phyloP scores from a whole-genome alignment of 2,888 invertebrate genomes.

The Hirtodrosophila cameraria region DNA sequence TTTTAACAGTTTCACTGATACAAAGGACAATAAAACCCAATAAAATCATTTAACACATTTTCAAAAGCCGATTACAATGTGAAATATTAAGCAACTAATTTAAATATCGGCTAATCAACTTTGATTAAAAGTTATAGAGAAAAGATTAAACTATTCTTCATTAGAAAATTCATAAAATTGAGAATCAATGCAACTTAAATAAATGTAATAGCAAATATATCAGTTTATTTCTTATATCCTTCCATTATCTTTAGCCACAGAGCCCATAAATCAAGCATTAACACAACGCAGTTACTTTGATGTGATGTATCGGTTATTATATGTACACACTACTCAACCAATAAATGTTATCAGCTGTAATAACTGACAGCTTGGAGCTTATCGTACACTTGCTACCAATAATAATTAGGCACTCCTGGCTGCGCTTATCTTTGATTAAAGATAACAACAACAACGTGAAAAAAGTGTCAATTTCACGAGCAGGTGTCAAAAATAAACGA shows the following conservation, averaged over 20 bases:
- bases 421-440: slow-evolving; percentile 54
- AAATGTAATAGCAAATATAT: no score
- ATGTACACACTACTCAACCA: slow-evolving; percentile 7
- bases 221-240: background rate
- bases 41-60: no score
- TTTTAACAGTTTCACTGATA: no score
- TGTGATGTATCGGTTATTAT: slow-evolving; percentile 10
- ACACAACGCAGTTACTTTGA: slow-evolving; percentile 3
- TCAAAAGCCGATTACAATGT: no score
- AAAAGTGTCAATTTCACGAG: slow-evolving; percentile 8
- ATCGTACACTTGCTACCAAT: slow-evolving; percentile 65
- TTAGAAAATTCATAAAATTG: no score
- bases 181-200: no score
- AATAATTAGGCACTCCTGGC: slow-evolving; percentile 64
- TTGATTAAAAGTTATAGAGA: no score
- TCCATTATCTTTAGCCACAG: background rate
- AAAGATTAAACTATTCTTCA: no score
- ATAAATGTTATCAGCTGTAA: slow-evolving; percentile 45
- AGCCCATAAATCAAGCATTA: background rate
- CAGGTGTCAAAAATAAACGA: slow-evolving; percentile 26
- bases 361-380: slow-evolving; percentile 42
- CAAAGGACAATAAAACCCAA: no score
- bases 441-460: slow-evolving; percentile 18
- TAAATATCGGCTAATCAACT: no score
- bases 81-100: no score